phyloP scores from a whole-genome alignment of 2,888 invertebrate genomes.

The Drosophila neotestacea region DNA sequence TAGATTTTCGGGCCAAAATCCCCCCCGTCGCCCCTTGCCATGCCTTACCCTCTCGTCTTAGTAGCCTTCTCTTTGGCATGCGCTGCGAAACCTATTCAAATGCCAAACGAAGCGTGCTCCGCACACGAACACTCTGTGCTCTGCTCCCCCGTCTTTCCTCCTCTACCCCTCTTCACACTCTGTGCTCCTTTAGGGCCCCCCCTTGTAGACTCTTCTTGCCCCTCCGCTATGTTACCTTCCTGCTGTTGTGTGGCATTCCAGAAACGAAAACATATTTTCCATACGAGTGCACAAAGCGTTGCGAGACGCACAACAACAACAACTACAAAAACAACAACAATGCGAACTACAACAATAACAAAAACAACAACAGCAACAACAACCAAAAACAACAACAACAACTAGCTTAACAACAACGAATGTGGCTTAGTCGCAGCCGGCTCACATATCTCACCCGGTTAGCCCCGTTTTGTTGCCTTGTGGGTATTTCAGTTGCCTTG shows the following conservation, averaged over 20 bases:
- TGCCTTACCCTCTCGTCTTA: not conserved
- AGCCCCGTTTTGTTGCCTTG: constrained; percentile 36
- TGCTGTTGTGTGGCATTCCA: constrained; percentile 59
- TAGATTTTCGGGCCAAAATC: constrained; percentile 46
- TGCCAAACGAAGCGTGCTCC: constrained; percentile 70
- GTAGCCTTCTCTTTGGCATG: not conserved
- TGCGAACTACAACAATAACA: constrained; percentile 27
- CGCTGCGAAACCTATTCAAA: constrained; percentile 41
- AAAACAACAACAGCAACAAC: constrained; percentile 16
- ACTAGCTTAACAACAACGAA: constrained; percentile 24
- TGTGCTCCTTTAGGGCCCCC: constrained; percentile 1
- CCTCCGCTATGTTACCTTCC: not conserved
- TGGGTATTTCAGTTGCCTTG: constrained; percentile 25
- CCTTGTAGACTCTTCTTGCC: not conserved
- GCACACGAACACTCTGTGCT: constrained; percentile 40
- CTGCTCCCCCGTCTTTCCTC: not conserved
- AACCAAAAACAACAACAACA: constrained; percentile 18
- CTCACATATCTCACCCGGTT: constrained; percentile 48
- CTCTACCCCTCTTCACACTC: not conserved
- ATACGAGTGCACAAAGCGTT: constrained; percentile 76
- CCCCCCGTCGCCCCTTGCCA: not conserved
- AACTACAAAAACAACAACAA: constrained; percentile 26
- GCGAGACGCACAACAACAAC: constrained; percentile 52
- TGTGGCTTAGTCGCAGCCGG: constrained; percentile 44
- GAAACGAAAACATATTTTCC: constrained; percentile 79